Evolutionary conservation across 2,797 vertebrate species (phyloP).

Genomic region (Helicolenus hilgendorfi): DNA sequence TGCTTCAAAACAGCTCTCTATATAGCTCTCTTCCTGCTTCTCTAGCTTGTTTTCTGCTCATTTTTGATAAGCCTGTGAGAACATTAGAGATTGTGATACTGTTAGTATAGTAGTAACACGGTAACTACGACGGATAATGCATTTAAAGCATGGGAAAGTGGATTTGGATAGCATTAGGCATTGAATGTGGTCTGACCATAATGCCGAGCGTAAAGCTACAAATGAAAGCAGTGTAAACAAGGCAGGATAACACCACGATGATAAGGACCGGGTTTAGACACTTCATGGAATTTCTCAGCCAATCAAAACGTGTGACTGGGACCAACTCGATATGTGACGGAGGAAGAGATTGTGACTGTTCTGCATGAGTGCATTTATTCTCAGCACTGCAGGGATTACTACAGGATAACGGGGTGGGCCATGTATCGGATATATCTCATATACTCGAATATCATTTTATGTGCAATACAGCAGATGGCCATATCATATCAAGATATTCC

Average conservation of each 20-base stretch:
- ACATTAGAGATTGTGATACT: slow-evolving; percentile 16
- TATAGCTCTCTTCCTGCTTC: background rate
- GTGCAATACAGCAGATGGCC: background rate
- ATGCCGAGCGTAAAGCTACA: slow-evolving; percentile 20
- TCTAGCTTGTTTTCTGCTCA: slow-evolving; percentile 12
- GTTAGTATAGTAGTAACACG: slow-evolving; percentile 16
- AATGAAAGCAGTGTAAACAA: slow-evolving; percentile 48
- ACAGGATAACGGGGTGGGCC: background rate
- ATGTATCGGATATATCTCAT: background rate
- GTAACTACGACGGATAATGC: slow-evolving; percentile 22
- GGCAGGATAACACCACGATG: background rate
- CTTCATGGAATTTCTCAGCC: slow-evolving; percentile 9
- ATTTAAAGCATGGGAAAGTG: slow-evolving; percentile 29
- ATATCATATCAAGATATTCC: background rate
- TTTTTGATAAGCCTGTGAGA: slow-evolving; percentile 33
- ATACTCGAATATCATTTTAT: background rate
- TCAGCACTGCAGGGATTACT: slow-evolving; percentile 25
- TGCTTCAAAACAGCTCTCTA: slow-evolving; percentile 23
- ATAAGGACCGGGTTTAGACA: slow-evolving; percentile 5
- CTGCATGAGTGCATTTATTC: slow-evolving; percentile 15
- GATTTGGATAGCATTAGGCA: slow-evolving; percentile 21
- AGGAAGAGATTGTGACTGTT: slow-evolving; percentile 5
- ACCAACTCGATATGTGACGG: slow-evolving; percentile 10
- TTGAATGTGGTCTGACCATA: slow-evolving; percentile 12
- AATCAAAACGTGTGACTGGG: slow-evolving; percentile 31